phyloP scores from a whole-genome alignment of 2,888 invertebrate genomes.

The Nomada fabriciana region DNA sequence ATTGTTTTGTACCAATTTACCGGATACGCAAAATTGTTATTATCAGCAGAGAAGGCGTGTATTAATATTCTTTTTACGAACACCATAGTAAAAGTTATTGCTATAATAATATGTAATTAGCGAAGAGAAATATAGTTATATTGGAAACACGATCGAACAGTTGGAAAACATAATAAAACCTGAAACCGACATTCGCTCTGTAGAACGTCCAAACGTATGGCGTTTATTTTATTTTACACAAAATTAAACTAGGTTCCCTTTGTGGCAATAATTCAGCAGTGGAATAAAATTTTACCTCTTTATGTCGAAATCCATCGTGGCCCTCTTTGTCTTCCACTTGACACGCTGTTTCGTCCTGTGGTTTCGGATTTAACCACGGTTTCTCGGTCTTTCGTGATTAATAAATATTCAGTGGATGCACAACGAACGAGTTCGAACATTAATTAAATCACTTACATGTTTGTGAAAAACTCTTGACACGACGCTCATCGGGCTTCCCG shows the following conservation, averaged over 20 bases:
- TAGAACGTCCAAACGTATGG: neutral
- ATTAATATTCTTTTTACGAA: no score
- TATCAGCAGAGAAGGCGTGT: no score
- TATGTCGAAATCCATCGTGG: conserved; percentile 80
- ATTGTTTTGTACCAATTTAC: no score
- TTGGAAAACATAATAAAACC: neutral
- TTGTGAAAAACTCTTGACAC: conserved; percentile 81
- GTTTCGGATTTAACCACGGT: conserved; percentile 81
- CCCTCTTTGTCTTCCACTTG: conserved; percentile 74
- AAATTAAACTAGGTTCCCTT: neutral
- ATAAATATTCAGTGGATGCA: conserved; percentile 50
- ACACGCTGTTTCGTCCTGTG: conserved; percentile 79
- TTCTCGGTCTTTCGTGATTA: conserved; percentile 78
- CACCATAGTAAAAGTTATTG: no score
- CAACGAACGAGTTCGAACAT: neutral
- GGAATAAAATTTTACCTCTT: conserved; percentile 73
- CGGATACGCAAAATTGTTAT: no score
- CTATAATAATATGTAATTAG: no score
- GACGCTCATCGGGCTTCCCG: conserved; percentile 83
- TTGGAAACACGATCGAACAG: no score
- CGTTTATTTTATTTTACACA: neutral
- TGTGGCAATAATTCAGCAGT: neutral
- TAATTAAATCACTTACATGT: conserved; percentile 77
- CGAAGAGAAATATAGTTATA: no score
- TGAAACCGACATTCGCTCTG: neutral